phyloP scores from a whole-genome alignment of 2,888 invertebrate genomes.

The Ophion ellenae region DNA sequence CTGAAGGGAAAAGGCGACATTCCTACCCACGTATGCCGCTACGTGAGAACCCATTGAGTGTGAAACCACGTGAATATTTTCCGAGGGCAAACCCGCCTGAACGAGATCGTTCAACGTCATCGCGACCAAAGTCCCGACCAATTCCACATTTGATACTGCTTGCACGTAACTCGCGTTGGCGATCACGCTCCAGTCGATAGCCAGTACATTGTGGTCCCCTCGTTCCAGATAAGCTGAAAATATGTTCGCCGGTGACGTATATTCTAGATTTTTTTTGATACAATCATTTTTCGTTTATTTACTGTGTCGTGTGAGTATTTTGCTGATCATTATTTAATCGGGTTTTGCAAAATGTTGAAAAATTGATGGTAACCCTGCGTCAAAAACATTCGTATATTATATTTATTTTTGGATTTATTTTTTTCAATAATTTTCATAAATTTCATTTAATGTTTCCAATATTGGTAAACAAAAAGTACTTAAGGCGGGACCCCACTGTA shows the following conservation, averaged over 20 bases:
- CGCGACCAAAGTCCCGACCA: slow-evolving; percentile 71
- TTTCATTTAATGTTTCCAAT: no score
- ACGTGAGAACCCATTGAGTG: slow-evolving; percentile 79
- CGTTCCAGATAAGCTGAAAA: slow-evolving; percentile 81
- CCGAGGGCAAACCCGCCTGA: slow-evolving; percentile 62
- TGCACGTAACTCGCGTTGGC: slow-evolving; percentile 82
- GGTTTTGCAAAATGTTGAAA: no score
- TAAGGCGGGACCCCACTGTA: no score
- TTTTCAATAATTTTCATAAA: no score
- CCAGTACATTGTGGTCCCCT: slow-evolving; percentile 82
- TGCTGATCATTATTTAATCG: no score
- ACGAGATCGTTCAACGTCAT: slow-evolving; percentile 71
- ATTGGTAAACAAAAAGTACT: no score
- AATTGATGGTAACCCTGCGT: no score
- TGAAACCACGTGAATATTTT: slow-evolving; percentile 74
- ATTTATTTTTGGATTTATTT: no score
- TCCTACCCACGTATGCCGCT: slow-evolving; percentile 71
- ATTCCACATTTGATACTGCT: slow-evolving; percentile 66
- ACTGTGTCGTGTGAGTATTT: no score
- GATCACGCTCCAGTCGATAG: slow-evolving; percentile 84
- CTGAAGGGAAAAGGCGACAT: slow-evolving; percentile 67
- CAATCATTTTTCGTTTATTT: background rate
- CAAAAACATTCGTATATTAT: no score
- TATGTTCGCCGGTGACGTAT: background rate
- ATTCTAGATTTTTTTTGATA: background rate